A percentile compares a stretch with the other conserved stretches of the same genome.
Evolutionary conservation across 1,140 invertebrate species (phyloP).

Genomic region (Drosophila kepulauana): DNA sequence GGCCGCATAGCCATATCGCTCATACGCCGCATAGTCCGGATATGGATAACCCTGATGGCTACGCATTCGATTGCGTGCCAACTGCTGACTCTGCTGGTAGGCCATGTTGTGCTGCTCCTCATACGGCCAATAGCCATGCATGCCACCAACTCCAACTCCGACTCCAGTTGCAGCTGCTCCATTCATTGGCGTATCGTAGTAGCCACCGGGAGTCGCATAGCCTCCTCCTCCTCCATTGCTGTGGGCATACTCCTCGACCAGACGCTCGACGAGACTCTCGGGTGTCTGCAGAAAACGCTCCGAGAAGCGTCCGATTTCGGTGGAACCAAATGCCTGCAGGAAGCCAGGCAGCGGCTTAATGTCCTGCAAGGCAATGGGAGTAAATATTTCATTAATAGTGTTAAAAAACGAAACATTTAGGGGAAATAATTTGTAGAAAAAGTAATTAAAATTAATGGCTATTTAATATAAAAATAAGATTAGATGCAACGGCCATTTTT

Average conservation of each 20-base stretch:
- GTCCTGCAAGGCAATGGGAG: constrained; percentile 47
- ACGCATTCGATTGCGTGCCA: constrained; percentile 57
- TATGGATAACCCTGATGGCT: constrained; percentile 48
- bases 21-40: constrained; percentile 77
- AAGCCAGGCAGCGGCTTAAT: constrained; percentile 89
- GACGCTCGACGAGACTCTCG: constrained; percentile 64
- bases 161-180: neutral
- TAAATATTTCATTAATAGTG: neutral
- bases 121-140: constrained; percentile 59
- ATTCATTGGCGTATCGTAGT: constrained; percentile 40
- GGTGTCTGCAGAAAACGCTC: constrained; percentile 85
- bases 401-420: too few species aligned
- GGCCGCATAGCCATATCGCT: constrained; percentile 70
- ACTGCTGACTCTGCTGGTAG: constrained; percentile 35
- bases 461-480: too few species aligned
- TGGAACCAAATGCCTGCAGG: constrained; percentile 91
- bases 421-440: too few species aligned
- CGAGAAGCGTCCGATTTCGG: constrained; percentile 90
- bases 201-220: constrained; percentile 17
- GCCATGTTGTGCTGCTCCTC: constrained; percentile 46
- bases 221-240: constrained; percentile 14
- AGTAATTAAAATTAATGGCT: too few species aligned
- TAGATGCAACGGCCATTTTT: too few species aligned
- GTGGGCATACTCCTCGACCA: constrained; percentile 64
- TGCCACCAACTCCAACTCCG: neutral